phyloP scores from a whole-genome alignment of 2,113 vertebrate species.

The Gasterosteus nipponicus region DNA sequence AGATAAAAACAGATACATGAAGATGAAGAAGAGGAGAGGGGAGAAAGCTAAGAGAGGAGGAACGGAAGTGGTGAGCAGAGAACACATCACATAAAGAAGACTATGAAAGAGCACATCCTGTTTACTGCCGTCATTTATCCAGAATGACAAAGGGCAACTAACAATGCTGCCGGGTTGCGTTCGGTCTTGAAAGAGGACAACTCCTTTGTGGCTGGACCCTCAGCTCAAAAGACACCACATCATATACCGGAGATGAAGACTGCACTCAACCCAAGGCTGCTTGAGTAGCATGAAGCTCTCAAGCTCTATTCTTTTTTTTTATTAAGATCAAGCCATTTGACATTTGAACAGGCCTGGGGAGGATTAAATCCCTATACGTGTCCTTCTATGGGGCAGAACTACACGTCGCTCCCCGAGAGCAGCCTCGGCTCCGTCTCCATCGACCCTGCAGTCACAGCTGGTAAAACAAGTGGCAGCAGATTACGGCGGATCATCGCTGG shows the following conservation, averaged over 20 bases:
- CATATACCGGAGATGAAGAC: not conserved
- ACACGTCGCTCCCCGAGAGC: conserved; percentile 25
- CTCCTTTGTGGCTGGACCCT: not conserved
- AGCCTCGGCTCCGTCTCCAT: conserved; percentile 22
- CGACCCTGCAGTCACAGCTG: conserved; percentile 37
- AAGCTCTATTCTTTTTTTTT: conserved; percentile 1
- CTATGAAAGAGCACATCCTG: not conserved
- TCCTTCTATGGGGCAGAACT: conserved; percentile 4
- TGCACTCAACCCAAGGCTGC: not conserved
- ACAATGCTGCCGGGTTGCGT: not conserved
- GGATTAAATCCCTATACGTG: conserved; percentile 37
- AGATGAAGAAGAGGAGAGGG: not conserved
- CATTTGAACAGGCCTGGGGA: conserved; percentile 38
- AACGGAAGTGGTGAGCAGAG: not conserved
- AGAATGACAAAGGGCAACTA: not conserved
- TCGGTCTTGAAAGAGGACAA: not conserved
- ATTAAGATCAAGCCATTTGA: conserved; percentile 53
- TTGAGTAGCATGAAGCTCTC: conserved; percentile 19
- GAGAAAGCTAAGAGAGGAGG: not conserved
- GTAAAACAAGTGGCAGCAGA: conserved; percentile 50
- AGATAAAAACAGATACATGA: not conserved
- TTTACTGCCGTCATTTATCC: not conserved
- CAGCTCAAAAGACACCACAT: not conserved
- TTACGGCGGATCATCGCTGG: conserved; percentile 49
- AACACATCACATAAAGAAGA: not conserved